A percentile compares a stretch with the other conserved stretches of the same genome.
These are phyloP conservation scores for Lanius collurio DNA, from an alignment of 2,113 vertebrate genomes.

Conservation along the genomic window DNA sequence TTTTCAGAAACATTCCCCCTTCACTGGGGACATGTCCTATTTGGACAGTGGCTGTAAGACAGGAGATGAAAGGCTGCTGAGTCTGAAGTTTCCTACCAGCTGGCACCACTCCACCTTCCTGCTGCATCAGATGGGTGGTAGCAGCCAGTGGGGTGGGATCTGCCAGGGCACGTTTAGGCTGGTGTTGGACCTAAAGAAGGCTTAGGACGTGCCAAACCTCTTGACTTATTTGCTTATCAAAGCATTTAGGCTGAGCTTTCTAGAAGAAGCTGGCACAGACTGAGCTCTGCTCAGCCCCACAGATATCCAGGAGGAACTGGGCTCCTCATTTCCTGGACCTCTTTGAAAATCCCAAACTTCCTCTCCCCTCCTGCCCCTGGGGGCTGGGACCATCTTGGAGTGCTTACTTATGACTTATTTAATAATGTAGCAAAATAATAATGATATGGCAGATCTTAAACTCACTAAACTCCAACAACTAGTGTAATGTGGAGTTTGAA, in stretches of 20 bases:
- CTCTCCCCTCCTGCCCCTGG: neutral
- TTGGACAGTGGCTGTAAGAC: neutral
- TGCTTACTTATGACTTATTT: neutral
- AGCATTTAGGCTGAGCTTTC: neutral
- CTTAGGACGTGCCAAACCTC: neutral
- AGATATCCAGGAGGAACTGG: neutral
- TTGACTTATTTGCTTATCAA: neutral
- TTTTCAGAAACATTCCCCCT: neutral
- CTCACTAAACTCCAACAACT: neutral
- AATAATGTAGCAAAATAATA: neutral
- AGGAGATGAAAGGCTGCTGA: neutral
- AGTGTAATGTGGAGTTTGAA: neutral
- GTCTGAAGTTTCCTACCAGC: neutral
- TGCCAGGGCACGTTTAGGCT: neutral
- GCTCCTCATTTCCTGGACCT: neutral
- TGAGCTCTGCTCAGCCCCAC: neutral
- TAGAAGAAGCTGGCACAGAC: neutral
- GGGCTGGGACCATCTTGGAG: accelerated
- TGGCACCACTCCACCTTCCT: neutral
- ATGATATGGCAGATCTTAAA: neutral
- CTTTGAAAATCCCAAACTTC: neutral
- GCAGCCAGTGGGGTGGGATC: neutral
- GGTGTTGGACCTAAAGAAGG: neutral
- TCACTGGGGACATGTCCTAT: neutral
- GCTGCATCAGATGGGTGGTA: neutral